Percentiles rank a stretch among this genome's conserved stretches.
Evolutionary conservation across 2,888 invertebrate species (phyloP).

Genomic region (Ptycholaimellus sp.): DNA sequence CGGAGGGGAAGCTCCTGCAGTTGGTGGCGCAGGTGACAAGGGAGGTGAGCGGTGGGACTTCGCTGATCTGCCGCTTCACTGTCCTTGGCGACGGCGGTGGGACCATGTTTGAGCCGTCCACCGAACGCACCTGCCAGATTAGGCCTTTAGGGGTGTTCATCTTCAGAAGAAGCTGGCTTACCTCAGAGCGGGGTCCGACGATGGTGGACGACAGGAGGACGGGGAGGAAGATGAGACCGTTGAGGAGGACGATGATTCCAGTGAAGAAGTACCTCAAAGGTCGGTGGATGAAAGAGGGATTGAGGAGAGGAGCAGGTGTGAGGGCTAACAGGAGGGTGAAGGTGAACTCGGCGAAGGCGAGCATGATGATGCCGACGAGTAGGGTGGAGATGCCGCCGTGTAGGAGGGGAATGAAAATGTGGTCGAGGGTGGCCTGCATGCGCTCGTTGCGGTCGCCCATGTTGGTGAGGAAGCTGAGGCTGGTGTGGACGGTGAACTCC

Average conservation of each 20-base stretch:
- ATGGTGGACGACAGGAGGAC: slow-evolving; percentile 62
- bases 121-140: no score
- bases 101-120: no score
- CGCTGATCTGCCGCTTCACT: no score
- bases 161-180: no score
- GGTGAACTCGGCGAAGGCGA: slow-evolving; percentile 76
- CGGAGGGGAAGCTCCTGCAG: no score
- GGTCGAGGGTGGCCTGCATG: slow-evolving; percentile 52
- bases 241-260: slow-evolving; percentile 58
- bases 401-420: slow-evolving; percentile 59
- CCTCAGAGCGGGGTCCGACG: slow-evolving; percentile 64
- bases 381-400: slow-evolving; percentile 71
- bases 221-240: slow-evolving; percentile 64
- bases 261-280: slow-evolving; percentile 54
- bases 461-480: slow-evolving; percentile 67
- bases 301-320: background rate
- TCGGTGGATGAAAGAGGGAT: background rate
- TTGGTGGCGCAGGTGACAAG: no score
- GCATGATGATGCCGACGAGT: slow-evolving; percentile 60
- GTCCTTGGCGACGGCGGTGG: no score
- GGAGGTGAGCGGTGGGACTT: no score
- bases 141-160: no score
- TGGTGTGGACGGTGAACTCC: slow-evolving; percentile 61
- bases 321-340: slow-evolving; percentile 36
- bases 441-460: slow-evolving; percentile 66